Conservation (phyloP, 1,140 invertebrate genomes). For the Eriocheir sinensis region DNA sequence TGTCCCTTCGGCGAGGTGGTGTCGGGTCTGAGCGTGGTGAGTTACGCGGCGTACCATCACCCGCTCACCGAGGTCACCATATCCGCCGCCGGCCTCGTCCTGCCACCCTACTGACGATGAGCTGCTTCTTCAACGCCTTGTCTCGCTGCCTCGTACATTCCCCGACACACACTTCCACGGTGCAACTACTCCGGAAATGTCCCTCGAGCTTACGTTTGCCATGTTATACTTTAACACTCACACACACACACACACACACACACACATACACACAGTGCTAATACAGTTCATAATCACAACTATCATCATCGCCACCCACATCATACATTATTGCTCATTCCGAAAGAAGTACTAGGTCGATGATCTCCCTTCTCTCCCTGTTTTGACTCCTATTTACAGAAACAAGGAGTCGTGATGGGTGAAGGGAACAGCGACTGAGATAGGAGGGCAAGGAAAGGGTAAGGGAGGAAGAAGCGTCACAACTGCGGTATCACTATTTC, state of each 20-base stretch:
- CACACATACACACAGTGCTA: too few species aligned
- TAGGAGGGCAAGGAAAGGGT: too few species aligned
- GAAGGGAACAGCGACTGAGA: too few species aligned
- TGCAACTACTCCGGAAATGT: too few species aligned
- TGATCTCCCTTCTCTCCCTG: too few species aligned
- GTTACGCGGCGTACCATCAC: neutral
- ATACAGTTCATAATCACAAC: too few species aligned
- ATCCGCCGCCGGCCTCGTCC: neutral
- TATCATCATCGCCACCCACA: neutral
- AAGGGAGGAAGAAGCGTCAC: too few species aligned
- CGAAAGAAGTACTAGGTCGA: neutral
- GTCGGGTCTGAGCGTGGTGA: constrained; percentile 18
- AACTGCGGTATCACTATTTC: neutral
- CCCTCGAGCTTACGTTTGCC: too few species aligned
- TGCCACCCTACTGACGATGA: neutral
- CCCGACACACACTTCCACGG: neutral
- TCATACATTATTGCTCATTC: neutral
- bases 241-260: too few species aligned
- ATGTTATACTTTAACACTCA: too few species aligned
- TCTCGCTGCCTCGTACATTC: neutral
- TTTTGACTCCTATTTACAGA: neutral
- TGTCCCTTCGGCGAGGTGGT: constrained; percentile 60
- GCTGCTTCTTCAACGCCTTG: too few species aligned
- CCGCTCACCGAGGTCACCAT: neutral
- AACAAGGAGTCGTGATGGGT: too few species aligned